phyloP scores from a whole-genome alignment of 2,113 vertebrate genomes.

The Tympanuchus pallidicinctus region DNA sequence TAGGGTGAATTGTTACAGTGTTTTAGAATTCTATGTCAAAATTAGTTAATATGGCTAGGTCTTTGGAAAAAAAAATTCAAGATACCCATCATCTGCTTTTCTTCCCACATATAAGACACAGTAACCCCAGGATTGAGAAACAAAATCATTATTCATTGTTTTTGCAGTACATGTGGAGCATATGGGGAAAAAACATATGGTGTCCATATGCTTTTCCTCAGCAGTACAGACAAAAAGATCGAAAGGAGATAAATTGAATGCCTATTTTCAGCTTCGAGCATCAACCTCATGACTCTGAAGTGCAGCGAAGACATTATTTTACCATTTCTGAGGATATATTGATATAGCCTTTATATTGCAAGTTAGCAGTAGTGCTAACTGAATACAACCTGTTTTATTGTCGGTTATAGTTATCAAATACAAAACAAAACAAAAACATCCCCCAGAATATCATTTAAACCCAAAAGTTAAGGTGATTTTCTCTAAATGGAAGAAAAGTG shows the following conservation, averaged over 20 bases:
- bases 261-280: neutral
- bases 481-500: no score
- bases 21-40: neutral
- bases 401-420: neutral
- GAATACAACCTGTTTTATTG: neutral
- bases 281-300: neutral
- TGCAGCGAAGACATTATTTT: neutral
- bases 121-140: neutral
- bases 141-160: accelerated
- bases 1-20: neutral
- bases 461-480: neutral
- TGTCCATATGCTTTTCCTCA: neutral
- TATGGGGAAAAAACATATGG: neutral
- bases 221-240: accelerated
- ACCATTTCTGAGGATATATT: neutral
- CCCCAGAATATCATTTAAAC: neutral
- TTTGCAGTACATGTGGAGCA: neutral
- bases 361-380: neutral
- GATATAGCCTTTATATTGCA: neutral
- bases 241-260: neutral
- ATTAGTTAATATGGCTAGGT: accelerated
- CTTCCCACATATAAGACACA: neutral
- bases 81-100: neutral
- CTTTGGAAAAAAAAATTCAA: neutral
- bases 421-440: neutral